These are phyloP conservation scores for Zaprionus obscuricornis DNA, from an alignment of 2,888 invertebrate genomes.

Conservation along the genomic window DNA sequence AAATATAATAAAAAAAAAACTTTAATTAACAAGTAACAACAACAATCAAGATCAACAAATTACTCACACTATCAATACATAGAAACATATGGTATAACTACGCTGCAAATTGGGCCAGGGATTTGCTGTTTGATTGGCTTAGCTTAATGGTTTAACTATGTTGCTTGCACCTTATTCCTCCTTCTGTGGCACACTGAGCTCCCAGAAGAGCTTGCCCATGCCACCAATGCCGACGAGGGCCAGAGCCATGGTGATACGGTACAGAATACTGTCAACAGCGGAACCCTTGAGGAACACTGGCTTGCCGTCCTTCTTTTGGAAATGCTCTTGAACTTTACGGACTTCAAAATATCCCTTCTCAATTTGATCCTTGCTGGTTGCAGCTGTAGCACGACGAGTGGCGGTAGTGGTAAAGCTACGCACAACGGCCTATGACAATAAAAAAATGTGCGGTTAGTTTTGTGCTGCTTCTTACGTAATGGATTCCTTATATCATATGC, in stretches of 20 bases:
- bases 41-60: neutral
- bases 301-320: slow-evolving; percentile 84
- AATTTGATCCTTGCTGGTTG: slow-evolving; percentile 64
- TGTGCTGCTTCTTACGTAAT: slow-evolving; percentile 76
- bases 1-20: neutral
- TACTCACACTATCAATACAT: slow-evolving; percentile 64
- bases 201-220: slow-evolving; percentile 78
- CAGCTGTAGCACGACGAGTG: slow-evolving; percentile 59
- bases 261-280: slow-evolving; percentile 83
- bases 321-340: slow-evolving; percentile 78
- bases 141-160: slow-evolving; percentile 17
- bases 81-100: slow-evolving; percentile 70
- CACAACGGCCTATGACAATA: slow-evolving; percentile 73
- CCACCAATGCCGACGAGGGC: slow-evolving; percentile 81
- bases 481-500: neutral
- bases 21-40: neutral
- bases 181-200: slow-evolving; percentile 77
- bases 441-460: slow-evolving; percentile 60
- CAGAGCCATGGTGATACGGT: slow-evolving; percentile 82
- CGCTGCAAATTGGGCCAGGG: slow-evolving; percentile 49
- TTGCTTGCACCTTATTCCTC: slow-evolving; percentile 45
- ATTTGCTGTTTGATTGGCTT: slow-evolving; percentile 33
- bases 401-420: slow-evolving; percentile 79
- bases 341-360: slow-evolving; percentile 79
- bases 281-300: slow-evolving; percentile 85